Evolutionary conservation across 2,888 invertebrate genomes (phyloP), one percentile per base, ranked within the genome.

Genomic region (Elegia similella): DNA sequence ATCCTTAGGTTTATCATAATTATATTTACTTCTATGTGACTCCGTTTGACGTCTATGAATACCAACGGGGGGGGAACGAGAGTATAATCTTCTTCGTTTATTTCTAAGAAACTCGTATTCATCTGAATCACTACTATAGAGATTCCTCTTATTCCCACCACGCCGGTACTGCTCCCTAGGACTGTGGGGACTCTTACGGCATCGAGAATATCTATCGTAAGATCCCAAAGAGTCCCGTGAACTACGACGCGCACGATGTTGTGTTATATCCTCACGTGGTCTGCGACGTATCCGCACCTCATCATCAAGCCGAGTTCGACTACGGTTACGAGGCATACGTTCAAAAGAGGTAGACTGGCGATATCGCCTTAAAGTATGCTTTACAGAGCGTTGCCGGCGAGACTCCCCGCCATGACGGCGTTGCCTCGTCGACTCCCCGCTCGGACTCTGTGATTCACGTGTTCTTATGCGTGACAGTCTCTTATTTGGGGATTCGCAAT

Each of bases 351-450:
- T 12, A 38, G 56, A 29, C 30, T 50, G 48, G 42, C 56, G 50
- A 15, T 44, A 34, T 13, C n/a, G 43, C 43, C 50, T 50, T 50
- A 50, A 32, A 2, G 29, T 32, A n/a, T 32, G 50, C 43, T 13
- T 52, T 17, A 32, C 38, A 34, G 53, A 56, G 53, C 34, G 53
- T 56, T 57, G 56, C 52, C 50, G 30, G 43, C 43, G 56, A 56
- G 56, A 56, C 56, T 52, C 50, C 34, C 46, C 46, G 38, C 52
- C 47, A 38, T 47, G 29, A 48, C 32, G 17, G 55, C 47, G 55
- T 58, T 58, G 58, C 43, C 57, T 57, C 57, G 52, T 23, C 42
- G 52, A 52, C 56, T 56, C 52, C 43, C 56, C 56, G 42, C 56
- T 50, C 52, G 52, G 17, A 42, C 44, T 56, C 32, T 32, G 50